Conservation (phyloP, 2,113 vertebrate genomes). For the Silurus asotus region DNA sequence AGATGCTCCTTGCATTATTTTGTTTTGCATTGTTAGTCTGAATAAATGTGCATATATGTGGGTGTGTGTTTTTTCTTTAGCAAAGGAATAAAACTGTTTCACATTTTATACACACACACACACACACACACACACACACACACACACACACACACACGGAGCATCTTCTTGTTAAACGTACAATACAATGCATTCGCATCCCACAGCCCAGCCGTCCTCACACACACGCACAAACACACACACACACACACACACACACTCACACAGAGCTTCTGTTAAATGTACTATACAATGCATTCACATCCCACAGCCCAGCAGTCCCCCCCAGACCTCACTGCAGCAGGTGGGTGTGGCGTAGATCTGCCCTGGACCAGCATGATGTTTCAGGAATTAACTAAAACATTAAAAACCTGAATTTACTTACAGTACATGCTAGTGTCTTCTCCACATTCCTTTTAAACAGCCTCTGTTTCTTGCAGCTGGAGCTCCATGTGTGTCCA, state of each 20-base stretch:
- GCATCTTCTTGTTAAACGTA: background rate
- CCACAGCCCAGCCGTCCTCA: background rate
- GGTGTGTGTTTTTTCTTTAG: background rate
- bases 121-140: background rate
- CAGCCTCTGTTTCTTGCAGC: background rate
- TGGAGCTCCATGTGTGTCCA: background rate
- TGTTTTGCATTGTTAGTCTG: background rate
- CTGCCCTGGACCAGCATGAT: background rate
- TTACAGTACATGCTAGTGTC: background rate
- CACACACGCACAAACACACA: slow-evolving; percentile 3
- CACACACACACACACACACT: background rate
- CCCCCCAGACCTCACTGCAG: background rate
- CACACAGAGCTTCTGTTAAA: background rate
- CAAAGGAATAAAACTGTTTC: background rate
- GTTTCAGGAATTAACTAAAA: background rate
- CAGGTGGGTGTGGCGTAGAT: background rate
- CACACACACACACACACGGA: background rate
- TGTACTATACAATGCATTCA: slow-evolving; percentile 4
- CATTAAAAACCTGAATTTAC: background rate
- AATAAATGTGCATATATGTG: background rate
- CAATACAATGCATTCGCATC: slow-evolving; percentile 8
- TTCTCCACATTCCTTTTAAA: background rate
- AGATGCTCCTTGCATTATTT: background rate
- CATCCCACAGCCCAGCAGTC: background rate
- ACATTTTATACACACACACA: background rate